Percentiles rank a stretch among this genome's conserved stretches.
Conservation (phyloP, 2,888 invertebrate genomes). For the Drosophila birchii region DNA sequence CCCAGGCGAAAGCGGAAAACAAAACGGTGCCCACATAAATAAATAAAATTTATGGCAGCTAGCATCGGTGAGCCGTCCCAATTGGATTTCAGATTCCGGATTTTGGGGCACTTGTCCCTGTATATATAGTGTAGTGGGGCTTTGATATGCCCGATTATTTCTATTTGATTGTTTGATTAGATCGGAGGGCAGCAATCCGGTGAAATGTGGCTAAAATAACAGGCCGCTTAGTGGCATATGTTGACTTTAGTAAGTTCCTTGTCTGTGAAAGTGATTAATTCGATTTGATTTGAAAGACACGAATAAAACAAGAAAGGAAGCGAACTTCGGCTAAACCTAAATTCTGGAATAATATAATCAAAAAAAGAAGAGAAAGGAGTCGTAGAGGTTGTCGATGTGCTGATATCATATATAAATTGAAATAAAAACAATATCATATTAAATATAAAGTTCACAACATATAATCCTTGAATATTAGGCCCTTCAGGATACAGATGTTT, state of each 20-base stretch:
- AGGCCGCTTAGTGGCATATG: slow-evolving; percentile 29
- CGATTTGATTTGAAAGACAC: background rate
- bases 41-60: slow-evolving; percentile 78
- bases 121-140: slow-evolving; percentile 40
- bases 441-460: background rate
- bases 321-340: too few relatives aligned
- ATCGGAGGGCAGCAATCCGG: slow-evolving; percentile 50
- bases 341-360: too few relatives aligned
- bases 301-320: too few relatives aligned
- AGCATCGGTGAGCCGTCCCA: slow-evolving; percentile 62
- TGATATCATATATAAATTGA: background rate
- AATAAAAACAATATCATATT: background rate
- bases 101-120: slow-evolving; percentile 50
- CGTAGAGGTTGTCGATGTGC: too few relatives aligned
- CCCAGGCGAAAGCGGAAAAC: slow-evolving; percentile 49
- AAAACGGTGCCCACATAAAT: slow-evolving; percentile 69
- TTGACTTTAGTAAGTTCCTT: slow-evolving; percentile 21
- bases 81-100: slow-evolving; percentile 48
- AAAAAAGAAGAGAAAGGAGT: too few relatives aligned
- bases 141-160: slow-evolving; percentile 48
- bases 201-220: slow-evolving; percentile 27
- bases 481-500: background rate
- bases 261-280: slow-evolving; percentile 5
- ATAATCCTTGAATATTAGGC: background rate
- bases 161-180: slow-evolving; percentile 38